phyloP scores from a whole-genome alignment of 2,888 invertebrate genomes.

The Cremastobaeus sp. region DNA sequence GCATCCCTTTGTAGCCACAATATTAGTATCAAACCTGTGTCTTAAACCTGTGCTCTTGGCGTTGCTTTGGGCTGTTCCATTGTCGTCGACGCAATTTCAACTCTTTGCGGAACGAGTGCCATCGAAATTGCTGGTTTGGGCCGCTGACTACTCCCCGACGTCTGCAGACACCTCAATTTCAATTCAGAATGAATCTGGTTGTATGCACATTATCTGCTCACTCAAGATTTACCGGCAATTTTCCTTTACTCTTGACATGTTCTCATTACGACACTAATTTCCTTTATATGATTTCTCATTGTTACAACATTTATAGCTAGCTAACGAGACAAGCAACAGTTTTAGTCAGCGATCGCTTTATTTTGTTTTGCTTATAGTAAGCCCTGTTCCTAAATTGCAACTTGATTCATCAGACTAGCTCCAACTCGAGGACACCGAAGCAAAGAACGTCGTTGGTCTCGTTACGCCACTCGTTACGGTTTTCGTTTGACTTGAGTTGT shows the following conservation, averaged over 20 bases:
- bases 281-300: too few species aligned
- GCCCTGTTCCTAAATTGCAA: background rate
- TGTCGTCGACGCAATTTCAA: constrained; percentile 11
- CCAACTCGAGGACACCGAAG: too few species aligned
- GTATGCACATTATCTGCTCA: constrained; percentile 25
- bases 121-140: constrained; percentile 14
- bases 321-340: too few species aligned
- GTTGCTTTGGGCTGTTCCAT: constrained; percentile 69
- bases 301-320: too few species aligned
- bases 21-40: too few species aligned
- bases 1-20: constrained; percentile 38
- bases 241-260: constrained; percentile 3
- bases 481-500: constrained; percentile 15
- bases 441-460: constrained; percentile 9
- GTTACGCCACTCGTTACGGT: background rate
- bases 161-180: constrained; percentile 12
- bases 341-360: too few species aligned
- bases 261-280: background rate
- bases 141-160: background rate
- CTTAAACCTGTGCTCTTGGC: too few species aligned
- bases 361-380: too few species aligned
- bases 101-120: constrained; percentile 4
- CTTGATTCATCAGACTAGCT: background rate
- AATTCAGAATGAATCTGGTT: constrained; percentile 40
- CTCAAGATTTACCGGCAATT: constrained; percentile 11